phyloP scores from a whole-genome alignment of 2,888 invertebrate genomes.

The Dromius quadrimaculatus region DNA sequence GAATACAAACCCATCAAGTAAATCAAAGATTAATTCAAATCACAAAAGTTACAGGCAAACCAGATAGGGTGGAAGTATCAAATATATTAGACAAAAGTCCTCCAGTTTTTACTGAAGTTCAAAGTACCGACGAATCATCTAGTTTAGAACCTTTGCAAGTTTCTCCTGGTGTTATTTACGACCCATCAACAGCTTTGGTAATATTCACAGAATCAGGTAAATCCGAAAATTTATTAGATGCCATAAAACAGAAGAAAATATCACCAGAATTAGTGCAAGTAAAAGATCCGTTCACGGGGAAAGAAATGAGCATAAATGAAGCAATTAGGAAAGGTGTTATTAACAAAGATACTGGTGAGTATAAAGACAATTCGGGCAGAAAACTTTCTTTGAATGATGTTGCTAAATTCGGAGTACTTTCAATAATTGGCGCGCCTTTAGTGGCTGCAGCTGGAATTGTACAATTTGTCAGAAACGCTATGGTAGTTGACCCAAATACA shows the following conservation, averaged over 20 bases:
- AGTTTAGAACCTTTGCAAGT: conserved; percentile 79
- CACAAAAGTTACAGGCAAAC: conserved; percentile 78
- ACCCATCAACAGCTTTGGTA: conserved; percentile 81
- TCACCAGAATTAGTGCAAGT: conserved; percentile 77
- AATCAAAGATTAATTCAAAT: conserved; percentile 77
- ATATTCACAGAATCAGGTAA: conserved; percentile 79
- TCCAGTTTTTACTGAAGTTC: conserved; percentile 68
- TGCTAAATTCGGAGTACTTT: conserved; percentile 81
- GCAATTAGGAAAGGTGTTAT: conserved; percentile 83
- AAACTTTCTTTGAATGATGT: conserved; percentile 80
- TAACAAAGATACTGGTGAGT: conserved; percentile 77
- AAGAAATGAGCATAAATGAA: conserved; percentile 77
- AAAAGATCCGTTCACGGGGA: conserved; percentile 77
- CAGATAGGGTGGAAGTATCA: conserved; percentile 79
- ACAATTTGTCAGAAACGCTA: conserved; percentile 73
- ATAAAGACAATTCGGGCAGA: conserved; percentile 75
- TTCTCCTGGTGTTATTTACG: conserved; percentile 80
- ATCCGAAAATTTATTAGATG: conserved; percentile 79
- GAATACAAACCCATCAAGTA: conserved; percentile 67
- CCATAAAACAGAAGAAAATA: conserved; percentile 81
- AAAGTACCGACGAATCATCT: conserved; percentile 65
- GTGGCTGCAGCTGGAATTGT: conserved; percentile 78
- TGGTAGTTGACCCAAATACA: conserved; percentile 83
- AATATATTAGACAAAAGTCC: conserved; percentile 68
- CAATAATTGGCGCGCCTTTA: conserved; percentile 81